These are phyloP conservation scores for Cephus pulcher DNA, from an alignment of 2,888 invertebrate genomes.

Conservation along the genomic window DNA sequence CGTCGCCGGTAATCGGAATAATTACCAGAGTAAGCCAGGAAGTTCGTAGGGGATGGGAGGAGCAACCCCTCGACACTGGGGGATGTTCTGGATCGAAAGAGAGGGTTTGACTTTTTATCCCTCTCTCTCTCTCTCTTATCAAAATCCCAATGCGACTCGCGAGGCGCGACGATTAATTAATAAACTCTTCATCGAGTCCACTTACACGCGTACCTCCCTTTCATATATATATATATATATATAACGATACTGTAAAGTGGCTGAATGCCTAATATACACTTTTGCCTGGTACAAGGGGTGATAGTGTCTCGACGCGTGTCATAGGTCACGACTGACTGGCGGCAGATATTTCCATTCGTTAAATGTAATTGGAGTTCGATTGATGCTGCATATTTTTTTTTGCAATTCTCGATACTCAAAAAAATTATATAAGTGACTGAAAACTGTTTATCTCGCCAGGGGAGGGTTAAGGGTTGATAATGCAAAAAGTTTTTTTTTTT, in stretches of 20 bases:
- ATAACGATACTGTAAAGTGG: not conserved
- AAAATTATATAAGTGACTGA: no score
- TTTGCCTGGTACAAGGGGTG: not conserved
- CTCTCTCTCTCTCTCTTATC: not conserved
- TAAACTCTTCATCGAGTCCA: not conserved
- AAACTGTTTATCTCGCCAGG: no score
- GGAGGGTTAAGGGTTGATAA: not conserved
- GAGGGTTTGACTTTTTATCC: not conserved
- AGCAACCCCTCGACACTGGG: no score
- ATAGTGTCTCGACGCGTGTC: not conserved
- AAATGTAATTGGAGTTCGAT: not conserved
- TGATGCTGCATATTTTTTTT: not conserved
- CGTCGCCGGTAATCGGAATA: slow-evolving; percentile 67
- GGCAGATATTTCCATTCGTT: not conserved
- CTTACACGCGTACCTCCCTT: not conserved
- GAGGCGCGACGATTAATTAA: not conserved
- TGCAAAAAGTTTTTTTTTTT: not conserved
- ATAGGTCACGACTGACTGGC: not conserved
- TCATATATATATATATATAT: not conserved
- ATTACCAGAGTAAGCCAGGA: not conserved
- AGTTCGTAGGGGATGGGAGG: no score
- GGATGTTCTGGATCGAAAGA: not conserved
- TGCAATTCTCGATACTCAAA: no score
- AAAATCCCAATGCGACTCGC: not conserved
- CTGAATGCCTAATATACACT: not conserved